Base-by-base conservation (phyloP, 2,797 vertebrate species). In the Sebastiscus tertius region DNA sequence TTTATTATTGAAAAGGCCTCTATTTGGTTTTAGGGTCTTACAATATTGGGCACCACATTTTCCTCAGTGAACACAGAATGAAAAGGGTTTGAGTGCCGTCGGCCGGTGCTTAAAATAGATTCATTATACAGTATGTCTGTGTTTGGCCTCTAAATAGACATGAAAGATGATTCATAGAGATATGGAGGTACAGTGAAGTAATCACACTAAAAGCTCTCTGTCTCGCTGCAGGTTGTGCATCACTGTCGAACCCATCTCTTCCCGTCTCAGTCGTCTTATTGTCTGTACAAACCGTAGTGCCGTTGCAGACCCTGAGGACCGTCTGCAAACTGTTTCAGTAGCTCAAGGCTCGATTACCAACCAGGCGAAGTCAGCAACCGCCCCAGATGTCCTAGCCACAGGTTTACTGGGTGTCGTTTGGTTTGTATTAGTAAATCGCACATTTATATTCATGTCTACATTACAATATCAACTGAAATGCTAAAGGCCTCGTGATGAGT, bases 1-100 rank as follows among this genome's bases (percentile, higher is more conserved):
- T 92, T 90, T 88, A 86, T 90, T 83, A 91, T 73, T 87, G 80
- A 87, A 91, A 88, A 88, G 84, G 77, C 74, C 86, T 86, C 54
- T 87, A 65, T 90, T 90, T 86, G 75, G 80, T 86, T 92, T 89
- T 90, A 81, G 80, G 82, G 76, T 85, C 64, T 84, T 77, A 87
- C 84, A 84, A 71, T 90, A 88, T 69, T 75, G 39, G 80, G 72
- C 42, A 42, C 76, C 46, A 79, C 68, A 67, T 92, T 88, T 89
- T 77, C 79, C 63, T 79, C 46, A 49, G 66, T 72, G 81, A 85
- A 24, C 65, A 56, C 61, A 68, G 78, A 78, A 88, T 91, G 82
- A 90, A 88, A 85, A 87, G 80, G 81, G 54, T 82, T 85, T 85
- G 75, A 91, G 84, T 86, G 83, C 78, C 9, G 29, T 66, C 22